A percentile compares a stretch with the other conserved stretches of the same genome.
phyloP scores from a whole-genome alignment of 2,888 invertebrate genomes.

The Macaria notata region DNA sequence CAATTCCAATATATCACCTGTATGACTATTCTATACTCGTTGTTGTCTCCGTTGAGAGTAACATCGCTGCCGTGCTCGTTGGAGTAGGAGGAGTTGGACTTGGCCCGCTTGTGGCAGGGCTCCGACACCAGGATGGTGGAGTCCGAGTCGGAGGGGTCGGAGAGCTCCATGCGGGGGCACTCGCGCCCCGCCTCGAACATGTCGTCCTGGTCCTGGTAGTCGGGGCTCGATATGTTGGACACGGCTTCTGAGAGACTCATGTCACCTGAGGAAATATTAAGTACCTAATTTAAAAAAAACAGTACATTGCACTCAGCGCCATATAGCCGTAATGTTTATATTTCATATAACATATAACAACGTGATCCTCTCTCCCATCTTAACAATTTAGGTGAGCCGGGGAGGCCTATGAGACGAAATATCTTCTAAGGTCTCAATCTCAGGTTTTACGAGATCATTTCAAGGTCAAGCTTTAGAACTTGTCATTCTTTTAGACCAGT shows the following conservation, averaged over 20 bases:
- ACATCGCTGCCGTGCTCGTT: constrained; percentile 83
- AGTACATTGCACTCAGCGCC: no score
- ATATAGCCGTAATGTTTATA: neutral
- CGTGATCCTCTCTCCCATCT: neutral
- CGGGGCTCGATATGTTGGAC: constrained; percentile 94
- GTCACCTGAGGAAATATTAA: constrained; percentile 78
- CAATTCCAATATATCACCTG: constrained; percentile 67
- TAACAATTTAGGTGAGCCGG: neutral
- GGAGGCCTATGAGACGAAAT: no score
- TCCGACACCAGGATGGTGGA: constrained; percentile 93
- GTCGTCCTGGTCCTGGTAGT: constrained; percentile 94
- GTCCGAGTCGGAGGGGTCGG: constrained; percentile 94
- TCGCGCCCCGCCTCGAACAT: constrained; percentile 90
- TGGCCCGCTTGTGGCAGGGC: constrained; percentile 83
- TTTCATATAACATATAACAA: no score
- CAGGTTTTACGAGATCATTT: no score
- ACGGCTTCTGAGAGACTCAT: constrained; percentile 93
- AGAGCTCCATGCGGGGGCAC: constrained; percentile 91
- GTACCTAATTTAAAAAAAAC: no score
- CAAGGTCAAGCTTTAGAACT: no score
- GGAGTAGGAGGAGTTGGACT: constrained; percentile 71
- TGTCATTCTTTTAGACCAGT: no score
- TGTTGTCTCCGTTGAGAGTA: constrained; percentile 75
- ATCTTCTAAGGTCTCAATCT: no score
- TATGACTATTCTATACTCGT: constrained; percentile 90